Base-by-base conservation (phyloP, 2,888 invertebrate genomes). In the Oxytorus armatus region DNA sequence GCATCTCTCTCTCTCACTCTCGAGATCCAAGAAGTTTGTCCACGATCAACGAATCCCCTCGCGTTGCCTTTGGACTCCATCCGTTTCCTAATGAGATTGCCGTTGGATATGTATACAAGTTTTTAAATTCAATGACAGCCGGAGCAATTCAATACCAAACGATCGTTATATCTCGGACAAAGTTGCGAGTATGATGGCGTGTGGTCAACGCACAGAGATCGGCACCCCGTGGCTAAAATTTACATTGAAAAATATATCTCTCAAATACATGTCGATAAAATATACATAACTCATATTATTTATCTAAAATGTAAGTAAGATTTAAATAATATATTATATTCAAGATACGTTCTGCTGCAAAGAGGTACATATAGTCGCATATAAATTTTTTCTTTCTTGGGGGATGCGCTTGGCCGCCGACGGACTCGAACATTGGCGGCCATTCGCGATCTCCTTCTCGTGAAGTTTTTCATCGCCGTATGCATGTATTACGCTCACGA, bases 401-500 rank as follows among this genome's bases (percentile, higher is more conserved):
- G 47, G 72, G 51, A 21, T 25, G 39, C 53, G 59, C 49, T n/a
- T 18, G 51, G 70, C 53, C 65, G 55, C 63, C 68, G 51, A 44
- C 66, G 63, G 23, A 53, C 10, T 42, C 70, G 14, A 39, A 25
- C 65, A 49, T 53, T 21, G n/a, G 59, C 68, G 21, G 49, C 47
- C 51, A 57, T 76, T 78, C 69, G 79, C 70, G 77, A 70, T 81
- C 73, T 79, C 70, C 77, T 82, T 51, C 21, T 83, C 83, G 81
- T 84, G 79, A 83, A 83, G 76, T 63, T 77, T n/a, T n/a, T 69
- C 29, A 55, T 53, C 55, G 53, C 65, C n/a, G 33, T 63, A 39
- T 42, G 74, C 57, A 65, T 63, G 76, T 76, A 69, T 72, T 11
- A 65, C 75, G 79, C 85, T 85, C 84, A 85, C 83, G 85, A 84